A percentile compares a stretch with the other conserved stretches of the same genome.
Evolutionary conservation across 2,797 vertebrate species (phyloP).

Genomic region (Neosilurus mollespiculum): DNA sequence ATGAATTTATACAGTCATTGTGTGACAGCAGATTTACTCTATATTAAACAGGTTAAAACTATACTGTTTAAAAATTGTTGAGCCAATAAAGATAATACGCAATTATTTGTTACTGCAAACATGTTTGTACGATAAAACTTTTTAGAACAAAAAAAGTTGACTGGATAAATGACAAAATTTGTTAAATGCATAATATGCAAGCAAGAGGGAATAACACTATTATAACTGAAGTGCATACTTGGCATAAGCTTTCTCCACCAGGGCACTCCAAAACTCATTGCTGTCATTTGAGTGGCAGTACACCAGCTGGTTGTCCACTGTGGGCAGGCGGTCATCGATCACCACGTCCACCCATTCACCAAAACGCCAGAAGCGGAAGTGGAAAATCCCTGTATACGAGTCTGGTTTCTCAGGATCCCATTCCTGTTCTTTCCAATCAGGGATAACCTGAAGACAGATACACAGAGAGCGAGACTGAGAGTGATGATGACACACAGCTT

Average conservation of each 20-base stretch:
- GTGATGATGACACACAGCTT: not conserved
- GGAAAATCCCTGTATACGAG: slow-evolving; percentile 87
- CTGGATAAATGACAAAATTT: too few species aligned
- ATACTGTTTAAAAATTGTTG: not conserved
- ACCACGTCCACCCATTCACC: slow-evolving; percentile 93
- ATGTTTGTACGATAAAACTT: not conserved
- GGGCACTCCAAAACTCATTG: slow-evolving; percentile 94
- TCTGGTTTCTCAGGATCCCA: slow-evolving; percentile 82
- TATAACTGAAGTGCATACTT: slow-evolving; percentile 77
- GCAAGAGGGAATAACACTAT: not conserved
- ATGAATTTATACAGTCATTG: too few species aligned
- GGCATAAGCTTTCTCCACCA: slow-evolving; percentile 96
- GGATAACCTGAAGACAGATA: slow-evolving; percentile 83
- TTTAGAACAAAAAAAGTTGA: too few species aligned
- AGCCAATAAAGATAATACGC: not conserved
- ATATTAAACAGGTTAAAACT: too few species aligned
- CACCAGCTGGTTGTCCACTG: slow-evolving; percentile 83
- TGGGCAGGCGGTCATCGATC: slow-evolving; percentile 91
- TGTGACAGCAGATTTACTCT: not conserved
- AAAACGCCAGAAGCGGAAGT: slow-evolving; percentile 95
- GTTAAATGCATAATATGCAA: not conserved
- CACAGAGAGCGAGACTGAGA: not conserved
- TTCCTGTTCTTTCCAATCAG: slow-evolving; percentile 94
- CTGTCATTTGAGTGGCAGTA: slow-evolving; percentile 93
- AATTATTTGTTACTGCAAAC: not conserved